phyloP scores from a whole-genome alignment of 2,888 invertebrate genomes.

The Microchrysa polita region DNA sequence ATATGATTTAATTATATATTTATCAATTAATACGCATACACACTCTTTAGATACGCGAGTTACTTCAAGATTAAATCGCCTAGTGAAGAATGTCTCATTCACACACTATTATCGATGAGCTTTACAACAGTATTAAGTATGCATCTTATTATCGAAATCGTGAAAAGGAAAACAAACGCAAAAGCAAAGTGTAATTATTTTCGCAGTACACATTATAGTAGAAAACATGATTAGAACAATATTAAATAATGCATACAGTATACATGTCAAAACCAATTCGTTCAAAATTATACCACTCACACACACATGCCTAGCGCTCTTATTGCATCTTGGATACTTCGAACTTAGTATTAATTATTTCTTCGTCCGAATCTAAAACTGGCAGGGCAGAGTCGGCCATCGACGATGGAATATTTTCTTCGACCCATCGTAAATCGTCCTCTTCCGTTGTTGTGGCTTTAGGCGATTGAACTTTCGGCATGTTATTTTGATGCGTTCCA shows the following conservation, averaged over 20 bases:
- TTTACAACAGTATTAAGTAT: not conserved
- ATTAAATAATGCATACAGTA: not conserved
- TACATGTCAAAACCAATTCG: not conserved
- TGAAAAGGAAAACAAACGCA: not conserved
- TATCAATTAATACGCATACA: not conserved
- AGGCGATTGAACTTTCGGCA: slow-evolving; percentile 60
- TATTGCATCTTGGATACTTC: slow-evolving; percentile 91
- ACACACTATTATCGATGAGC: slow-evolving; percentile 1
- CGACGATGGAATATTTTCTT: slow-evolving; percentile 88
- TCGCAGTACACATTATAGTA: not conserved
- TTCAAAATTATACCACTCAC: not conserved
- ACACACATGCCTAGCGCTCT: not conserved
- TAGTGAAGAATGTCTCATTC: not conserved
- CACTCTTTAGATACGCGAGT: not conserved
- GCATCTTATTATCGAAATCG: not conserved
- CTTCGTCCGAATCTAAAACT: slow-evolving; percentile 81
- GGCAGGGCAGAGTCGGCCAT: slow-evolving; percentile 76
- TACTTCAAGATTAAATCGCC: not conserved
- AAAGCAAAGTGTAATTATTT: not conserved
- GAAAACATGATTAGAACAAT: not conserved
- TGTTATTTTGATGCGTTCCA: slow-evolving; percentile 65
- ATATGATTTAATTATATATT: not conserved
- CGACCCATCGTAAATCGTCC: slow-evolving; percentile 90
- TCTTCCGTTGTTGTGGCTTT: slow-evolving; percentile 69
- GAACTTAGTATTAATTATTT: slow-evolving; percentile 84